Base-by-base conservation (phyloP, 2,113 vertebrate species). In the Oenanthe oenanthe region DNA sequence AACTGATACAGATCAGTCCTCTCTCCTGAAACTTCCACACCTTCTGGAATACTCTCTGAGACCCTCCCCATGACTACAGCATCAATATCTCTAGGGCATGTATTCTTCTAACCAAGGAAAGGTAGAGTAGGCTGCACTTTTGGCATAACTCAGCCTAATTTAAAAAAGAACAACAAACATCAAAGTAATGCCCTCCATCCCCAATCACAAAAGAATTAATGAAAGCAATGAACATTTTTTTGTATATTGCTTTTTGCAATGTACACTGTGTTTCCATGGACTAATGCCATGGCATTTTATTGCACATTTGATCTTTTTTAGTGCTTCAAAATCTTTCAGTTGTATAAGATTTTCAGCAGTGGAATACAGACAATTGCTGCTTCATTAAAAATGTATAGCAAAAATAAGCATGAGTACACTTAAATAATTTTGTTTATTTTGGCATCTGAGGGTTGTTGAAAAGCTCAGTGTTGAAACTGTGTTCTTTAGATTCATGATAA, bases 401-500 rank as follows among this genome's bases (percentile, higher is more conserved):
- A 72, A 65, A 94, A 26, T 34, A 73, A 75, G 34, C 32, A 63
- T 19, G 34, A 60, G 13, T 24, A 53, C 72, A 65, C 67, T 65
- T 22, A 71, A 78, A 74, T 53, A 54, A 71, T 92, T 78, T 50
- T 91, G 38, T 92, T 93, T 73, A 92, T 88, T 93, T 85, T 73
- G 48, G 45, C 31, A 80, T 51, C 70, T 66, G 73, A 88, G 62
- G 56, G 83, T 89, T 92, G 96, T 94, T 53, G 51, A 31, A 96
- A 11, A 36, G 53, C 74, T 84, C 58, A 88, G 63, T 38, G 78
- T 18, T 91, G 91, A 74, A 96, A 80, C 21, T 79, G 36, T 15
- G 56, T 92, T 91, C 61, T 92, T 93, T 71, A 96, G 85, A 96
- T 96, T 97, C 81, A 92, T 53, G 45, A 56, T 54, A 86, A 96